Percentiles rank a stretch among this genome's conserved stretches.
Conservation (phyloP, 2,888 invertebrate species). For the Andrena fulva region DNA sequence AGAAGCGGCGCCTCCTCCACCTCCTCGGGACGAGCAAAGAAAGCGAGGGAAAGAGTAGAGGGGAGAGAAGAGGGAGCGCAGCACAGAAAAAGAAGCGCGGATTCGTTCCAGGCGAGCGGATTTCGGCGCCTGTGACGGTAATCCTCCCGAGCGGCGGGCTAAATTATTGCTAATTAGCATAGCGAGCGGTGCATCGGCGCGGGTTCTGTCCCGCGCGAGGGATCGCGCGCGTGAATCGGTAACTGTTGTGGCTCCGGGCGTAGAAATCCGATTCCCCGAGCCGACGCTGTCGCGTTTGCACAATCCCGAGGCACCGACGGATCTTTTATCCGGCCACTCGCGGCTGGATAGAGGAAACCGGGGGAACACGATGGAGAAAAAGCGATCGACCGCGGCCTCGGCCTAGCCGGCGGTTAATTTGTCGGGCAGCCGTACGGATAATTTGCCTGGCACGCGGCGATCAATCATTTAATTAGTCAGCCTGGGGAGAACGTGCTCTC, state of each 20-base stretch:
- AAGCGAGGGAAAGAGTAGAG: not conserved
- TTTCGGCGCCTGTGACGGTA: constrained; percentile 36
- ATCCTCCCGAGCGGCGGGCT: constrained; percentile 39
- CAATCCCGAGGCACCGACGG: constrained; percentile 10
- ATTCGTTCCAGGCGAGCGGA: constrained; percentile 50
- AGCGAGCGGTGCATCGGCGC: not conserved
- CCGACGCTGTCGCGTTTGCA: constrained; percentile 13
- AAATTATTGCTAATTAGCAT: constrained; percentile 65
- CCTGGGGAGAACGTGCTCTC: constrained; percentile 43
- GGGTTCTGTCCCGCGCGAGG: not conserved
- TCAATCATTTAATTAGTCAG: constrained; percentile 65
- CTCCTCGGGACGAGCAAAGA: not conserved
- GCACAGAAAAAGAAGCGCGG: not conserved
- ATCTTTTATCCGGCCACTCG: not conserved
- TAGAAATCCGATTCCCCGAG: constrained; percentile 31
- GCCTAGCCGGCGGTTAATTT: constrained; percentile 38
- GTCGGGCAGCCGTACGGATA: constrained; percentile 44
- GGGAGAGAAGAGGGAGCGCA: not conserved
- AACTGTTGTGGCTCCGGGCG: constrained; percentile 42
- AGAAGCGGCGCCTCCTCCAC: constrained; percentile 21
- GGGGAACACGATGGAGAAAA: constrained; percentile 5
- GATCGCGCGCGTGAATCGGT: constrained; percentile 21
- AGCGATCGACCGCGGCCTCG: not conserved
- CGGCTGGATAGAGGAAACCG: not conserved
- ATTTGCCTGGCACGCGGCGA: constrained; percentile 48